Evolutionary conservation across 2,113 vertebrate genomes (phyloP).

Genomic region (Copsychus sechellarum): DNA sequence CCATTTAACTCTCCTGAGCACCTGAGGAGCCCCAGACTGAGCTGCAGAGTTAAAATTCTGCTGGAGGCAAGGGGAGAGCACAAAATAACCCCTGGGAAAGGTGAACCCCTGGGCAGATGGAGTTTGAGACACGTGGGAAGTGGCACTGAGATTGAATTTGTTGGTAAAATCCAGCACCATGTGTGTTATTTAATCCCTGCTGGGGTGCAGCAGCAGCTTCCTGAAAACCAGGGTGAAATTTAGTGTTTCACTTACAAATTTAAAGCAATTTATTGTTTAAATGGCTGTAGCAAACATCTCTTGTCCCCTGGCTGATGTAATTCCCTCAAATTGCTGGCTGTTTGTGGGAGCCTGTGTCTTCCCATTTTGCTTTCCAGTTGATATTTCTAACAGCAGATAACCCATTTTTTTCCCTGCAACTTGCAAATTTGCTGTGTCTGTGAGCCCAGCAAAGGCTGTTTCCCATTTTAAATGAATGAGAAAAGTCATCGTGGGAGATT

Average conservation of each 20-base stretch:
- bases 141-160: not conserved
- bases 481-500: conserved; percentile 53
- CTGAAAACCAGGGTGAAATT: not conserved
- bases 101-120: not conserved
- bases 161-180: not conserved
- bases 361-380: conserved; percentile 16
- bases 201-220: not conserved
- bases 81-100: not conserved
- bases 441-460: not conserved
- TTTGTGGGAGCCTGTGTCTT: not conserved
- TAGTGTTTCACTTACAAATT: not conserved
- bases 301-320: not conserved
- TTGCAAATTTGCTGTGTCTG: not conserved
- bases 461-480: conserved; percentile 44
- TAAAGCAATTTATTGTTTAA: conserved; percentile 24
- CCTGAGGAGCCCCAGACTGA: not conserved
- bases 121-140: not conserved
- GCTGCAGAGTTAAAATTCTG: not conserved
- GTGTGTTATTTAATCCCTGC: not conserved
- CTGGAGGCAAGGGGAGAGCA: not conserved
- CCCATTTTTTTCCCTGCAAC: not conserved
- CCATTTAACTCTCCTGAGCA: not conserved
- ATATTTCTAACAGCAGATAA: conserved; percentile 30
- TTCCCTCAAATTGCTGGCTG: not conserved
- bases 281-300: not conserved